These are phyloP conservation scores for Uropsilus gracilis DNA, from an alignment of 2,113 vertebrate species.

Conservation along the genomic window DNA sequence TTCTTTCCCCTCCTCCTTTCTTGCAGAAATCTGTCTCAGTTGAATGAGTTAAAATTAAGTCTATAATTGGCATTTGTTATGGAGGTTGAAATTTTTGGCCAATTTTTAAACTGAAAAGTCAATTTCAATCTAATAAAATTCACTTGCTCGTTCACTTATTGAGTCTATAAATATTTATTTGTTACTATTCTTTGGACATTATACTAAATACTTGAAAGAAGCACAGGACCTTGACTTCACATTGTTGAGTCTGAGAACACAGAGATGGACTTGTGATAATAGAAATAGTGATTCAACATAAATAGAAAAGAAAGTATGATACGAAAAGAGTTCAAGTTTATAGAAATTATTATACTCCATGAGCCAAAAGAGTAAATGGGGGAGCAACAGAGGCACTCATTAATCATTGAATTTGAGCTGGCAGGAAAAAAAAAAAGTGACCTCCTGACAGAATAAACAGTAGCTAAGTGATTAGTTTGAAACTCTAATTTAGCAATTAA, in stretches of 20 bases:
- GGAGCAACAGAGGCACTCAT: background rate
- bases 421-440: background rate
- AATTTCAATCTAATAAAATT: background rate
- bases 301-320: background rate
- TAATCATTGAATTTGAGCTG: background rate
- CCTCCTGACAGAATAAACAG: background rate
- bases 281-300: background rate
- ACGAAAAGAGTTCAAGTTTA: background rate
- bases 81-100: background rate
- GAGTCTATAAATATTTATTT: background rate
- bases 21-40: background rate
- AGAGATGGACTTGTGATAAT: background rate
- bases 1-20: too few relatives aligned
- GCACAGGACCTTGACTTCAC: background rate
- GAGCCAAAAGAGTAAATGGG: background rate
- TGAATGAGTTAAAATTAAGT: constrained; percentile 26
- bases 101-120: background rate
- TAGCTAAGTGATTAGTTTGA: background rate
- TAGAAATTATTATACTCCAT: background rate
- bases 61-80: background rate
- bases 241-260: background rate
- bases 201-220: background rate
- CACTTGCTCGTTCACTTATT: background rate
- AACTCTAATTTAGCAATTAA: background rate
- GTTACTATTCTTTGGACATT: background rate